These are phyloP conservation scores for Sparidentex hasta DNA, from an alignment of 2,797 vertebrate species.

Conservation along the genomic window DNA sequence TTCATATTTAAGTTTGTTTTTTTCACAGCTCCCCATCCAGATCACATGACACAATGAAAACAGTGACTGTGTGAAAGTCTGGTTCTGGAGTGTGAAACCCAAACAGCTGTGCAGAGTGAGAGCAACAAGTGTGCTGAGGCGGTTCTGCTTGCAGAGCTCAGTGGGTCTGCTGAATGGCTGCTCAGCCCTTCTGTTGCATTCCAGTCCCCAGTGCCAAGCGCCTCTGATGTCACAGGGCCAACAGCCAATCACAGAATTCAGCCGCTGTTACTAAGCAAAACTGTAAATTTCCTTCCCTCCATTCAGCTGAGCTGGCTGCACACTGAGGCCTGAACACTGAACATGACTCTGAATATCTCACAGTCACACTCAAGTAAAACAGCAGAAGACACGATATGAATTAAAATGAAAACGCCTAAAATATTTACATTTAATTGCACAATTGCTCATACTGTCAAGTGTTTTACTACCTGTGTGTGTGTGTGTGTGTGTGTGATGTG, in stretches of 20 bases:
- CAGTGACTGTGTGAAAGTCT: not conserved
- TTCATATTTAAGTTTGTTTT: not conserved
- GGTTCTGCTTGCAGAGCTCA: not conserved
- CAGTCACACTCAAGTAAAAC: too few relatives aligned
- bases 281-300: not conserved
- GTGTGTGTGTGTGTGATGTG: too few relatives aligned
- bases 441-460: too few relatives aligned
- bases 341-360: too few relatives aligned
- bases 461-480: too few relatives aligned
- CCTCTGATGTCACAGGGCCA: constrained; percentile 16
- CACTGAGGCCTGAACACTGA: not conserved
- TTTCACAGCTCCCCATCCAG: not conserved
- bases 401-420: too few relatives aligned
- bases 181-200: constrained; percentile 25
- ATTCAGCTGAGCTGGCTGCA: constrained; percentile 5
- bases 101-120: not conserved
- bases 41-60: not conserved
- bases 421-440: too few relatives aligned
- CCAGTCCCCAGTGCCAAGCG: not conserved
- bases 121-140: not conserved
- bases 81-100: not conserved
- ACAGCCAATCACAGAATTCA: constrained; percentile 68
- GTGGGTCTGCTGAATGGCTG: not conserved
- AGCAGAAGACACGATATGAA: too few relatives aligned
- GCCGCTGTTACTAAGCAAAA: constrained; percentile 54